Percentiles rank a stretch among this genome's conserved stretches.
Evolutionary conservation across 2,888 invertebrate species (phyloP).

Genomic region (Calameuta pallipes): DNA sequence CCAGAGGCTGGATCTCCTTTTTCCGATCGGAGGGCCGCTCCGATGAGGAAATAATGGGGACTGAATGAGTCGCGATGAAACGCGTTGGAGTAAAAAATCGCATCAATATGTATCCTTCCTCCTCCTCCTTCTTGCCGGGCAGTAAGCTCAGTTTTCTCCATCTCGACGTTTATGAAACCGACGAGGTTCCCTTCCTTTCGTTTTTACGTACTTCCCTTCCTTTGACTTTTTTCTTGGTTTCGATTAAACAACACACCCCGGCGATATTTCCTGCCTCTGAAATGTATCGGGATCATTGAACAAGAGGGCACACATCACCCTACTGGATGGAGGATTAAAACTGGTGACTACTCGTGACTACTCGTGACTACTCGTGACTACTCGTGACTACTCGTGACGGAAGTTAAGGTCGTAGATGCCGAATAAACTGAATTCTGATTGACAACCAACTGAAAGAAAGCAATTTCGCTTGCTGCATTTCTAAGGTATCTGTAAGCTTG

Average conservation of each 20-base stretch:
- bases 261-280: not conserved
- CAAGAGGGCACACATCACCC: no score
- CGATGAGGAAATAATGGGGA: conserved; percentile 5
- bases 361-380: no score
- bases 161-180: not conserved
- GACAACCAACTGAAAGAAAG: no score
- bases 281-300: not conserved
- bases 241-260: not conserved
- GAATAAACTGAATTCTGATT: no score
- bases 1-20: no score
- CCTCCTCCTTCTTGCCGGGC: not conserved
- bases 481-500: no score
- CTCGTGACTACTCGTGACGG: no score
- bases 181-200: not conserved
- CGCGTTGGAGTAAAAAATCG: conserved; percentile 4
- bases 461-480: no score
- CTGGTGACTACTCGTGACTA: no score
- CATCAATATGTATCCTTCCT: not conserved
- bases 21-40: not conserved
- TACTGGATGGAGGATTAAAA: no score
- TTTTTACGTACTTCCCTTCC: not conserved
- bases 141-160: not conserved
- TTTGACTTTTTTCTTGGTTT: not conserved
- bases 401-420: no score
- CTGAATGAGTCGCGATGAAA: not conserved